Percentiles rank a stretch among this genome's conserved stretches.
Evolutionary conservation across 2,113 vertebrate genomes (phyloP).

Genomic region (Parotia lawesii): DNA sequence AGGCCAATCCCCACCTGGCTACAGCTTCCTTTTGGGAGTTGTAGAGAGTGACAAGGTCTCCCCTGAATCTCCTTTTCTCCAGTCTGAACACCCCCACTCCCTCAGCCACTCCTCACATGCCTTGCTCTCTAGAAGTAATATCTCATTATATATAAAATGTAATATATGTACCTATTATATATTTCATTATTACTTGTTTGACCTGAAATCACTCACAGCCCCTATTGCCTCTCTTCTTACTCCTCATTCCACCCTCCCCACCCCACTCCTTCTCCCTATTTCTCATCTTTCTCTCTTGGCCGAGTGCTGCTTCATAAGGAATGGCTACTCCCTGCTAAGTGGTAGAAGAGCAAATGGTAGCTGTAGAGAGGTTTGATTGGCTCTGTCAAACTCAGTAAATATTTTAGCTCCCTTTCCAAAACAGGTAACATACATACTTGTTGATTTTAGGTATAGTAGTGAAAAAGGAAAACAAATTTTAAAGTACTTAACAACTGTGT

Average conservation of each 20-base stretch:
- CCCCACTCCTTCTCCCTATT: not conserved
- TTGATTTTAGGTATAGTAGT: not conserved
- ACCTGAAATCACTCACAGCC: not conserved
- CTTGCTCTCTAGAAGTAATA: not conserved
- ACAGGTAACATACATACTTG: not conserved
- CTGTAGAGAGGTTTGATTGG: not conserved
- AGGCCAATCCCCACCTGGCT: fast-evolving
- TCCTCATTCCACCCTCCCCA: no score
- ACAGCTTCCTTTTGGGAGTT: not conserved
- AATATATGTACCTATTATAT: no score
- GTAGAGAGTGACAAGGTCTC: not conserved
- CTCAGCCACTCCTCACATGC: not conserved
- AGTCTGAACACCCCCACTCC: not conserved
- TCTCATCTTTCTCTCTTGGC: not conserved
- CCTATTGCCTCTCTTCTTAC: not conserved
- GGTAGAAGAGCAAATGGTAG: not conserved
- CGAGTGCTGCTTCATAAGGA: not conserved
- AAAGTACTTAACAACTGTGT: not conserved
- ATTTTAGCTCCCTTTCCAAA: not conserved
- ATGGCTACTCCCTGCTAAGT: not conserved
- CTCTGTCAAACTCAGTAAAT: not conserved
- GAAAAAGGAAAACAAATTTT: not conserved
- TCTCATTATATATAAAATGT: not conserved
- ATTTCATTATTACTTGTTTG: not conserved
- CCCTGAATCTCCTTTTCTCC: not conserved